phyloP scores from a whole-genome alignment of 2,888 invertebrate genomes.

The Caradrina clavipalpis region DNA sequence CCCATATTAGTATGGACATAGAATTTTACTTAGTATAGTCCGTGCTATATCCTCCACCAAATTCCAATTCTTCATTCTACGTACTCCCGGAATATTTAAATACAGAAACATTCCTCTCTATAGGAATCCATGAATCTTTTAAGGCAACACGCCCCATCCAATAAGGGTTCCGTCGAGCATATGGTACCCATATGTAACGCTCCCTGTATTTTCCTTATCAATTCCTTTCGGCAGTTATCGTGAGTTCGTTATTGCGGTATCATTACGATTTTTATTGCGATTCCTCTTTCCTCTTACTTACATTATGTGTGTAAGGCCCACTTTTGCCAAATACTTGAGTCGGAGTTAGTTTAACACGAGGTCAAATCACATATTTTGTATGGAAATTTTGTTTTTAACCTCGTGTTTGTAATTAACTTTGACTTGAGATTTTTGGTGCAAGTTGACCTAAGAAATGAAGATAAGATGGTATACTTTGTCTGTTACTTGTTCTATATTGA shows the following conservation, averaged over 20 bases:
- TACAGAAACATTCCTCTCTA: slow-evolving; percentile 62
- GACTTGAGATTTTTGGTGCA: too few species aligned
- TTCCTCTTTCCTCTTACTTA: slow-evolving; percentile 55
- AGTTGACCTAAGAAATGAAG: slow-evolving; percentile 53
- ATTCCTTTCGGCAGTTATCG: slow-evolving; percentile 66
- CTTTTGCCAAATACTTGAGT: background rate
- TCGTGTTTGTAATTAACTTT: too few species aligned
- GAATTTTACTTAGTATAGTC: slow-evolving; percentile 11
- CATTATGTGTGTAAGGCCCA: slow-evolving; percentile 50
- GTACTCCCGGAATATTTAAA: slow-evolving; percentile 61
- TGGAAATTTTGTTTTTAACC: too few species aligned
- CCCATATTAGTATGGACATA: too few species aligned
- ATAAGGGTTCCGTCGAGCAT: slow-evolving; percentile 64
- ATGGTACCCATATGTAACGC: slow-evolving; percentile 64
- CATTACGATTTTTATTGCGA: slow-evolving; percentile 69
- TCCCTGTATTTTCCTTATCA: slow-evolving; percentile 70
- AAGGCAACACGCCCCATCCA: slow-evolving; percentile 65
- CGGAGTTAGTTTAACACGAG: background rate
- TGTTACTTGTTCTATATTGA: slow-evolving; percentile 8
- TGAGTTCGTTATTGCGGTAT: slow-evolving; percentile 68
- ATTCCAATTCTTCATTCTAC: slow-evolving; percentile 49
- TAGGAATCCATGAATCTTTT: slow-evolving; percentile 65
- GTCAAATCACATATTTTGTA: background rate
- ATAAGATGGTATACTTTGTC: slow-evolving; percentile 33
- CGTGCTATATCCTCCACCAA: slow-evolving; percentile 16